Evolutionary conservation across 2,888 invertebrate species (phyloP), one percentile per base, ranked within the genome.

Genomic region (Drosophila paracracens): DNA sequence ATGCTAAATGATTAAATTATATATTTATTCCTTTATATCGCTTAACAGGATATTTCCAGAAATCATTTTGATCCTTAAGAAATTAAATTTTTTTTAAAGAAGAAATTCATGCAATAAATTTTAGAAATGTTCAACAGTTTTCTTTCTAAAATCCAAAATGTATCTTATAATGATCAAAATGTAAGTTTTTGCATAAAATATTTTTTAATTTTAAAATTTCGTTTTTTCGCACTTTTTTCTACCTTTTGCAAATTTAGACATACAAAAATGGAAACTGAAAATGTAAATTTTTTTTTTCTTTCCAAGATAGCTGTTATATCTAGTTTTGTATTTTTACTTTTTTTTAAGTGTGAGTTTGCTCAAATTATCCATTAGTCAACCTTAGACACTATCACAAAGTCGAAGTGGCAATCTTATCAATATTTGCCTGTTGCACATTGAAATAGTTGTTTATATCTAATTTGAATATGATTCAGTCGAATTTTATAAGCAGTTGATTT

Each of bases 381-480:
- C 56, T 46, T 38, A 50, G 31, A 50, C 65, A 35, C 21, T 35
- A 10, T 21, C 53, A n/a, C 50, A 58, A 54, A 35, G 46, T 13
- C 4, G 13, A 43, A 16, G 21, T 68, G 31, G 38, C 52, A 77
- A 70, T 70, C 79, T 78, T 78, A 78, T 78, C 77, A 46, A 53
- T 38, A 60, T 60, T 53, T 66, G 61, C 33, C 2, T 54, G 13
- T 21, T 56, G 21, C 48, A 40, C 38, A 63, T 43, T 29, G 46
- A 59, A 63, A 57, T 36, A 7, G 27, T 8, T 6, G 18, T 36
- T 7, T n/a, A 7, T 33, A 31, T 56, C 67, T 70, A 78, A 78
- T 78, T 78, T 78, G 79, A 79, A 78, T 78, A 78, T 78, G 78
- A 78, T 56, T 78, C 76, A 76, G 38, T 35, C n/a, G n/a, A 51